These are phyloP conservation scores for Leucoma salicis DNA, from an alignment of 2,888 invertebrate species.

Conservation along the genomic window DNA sequence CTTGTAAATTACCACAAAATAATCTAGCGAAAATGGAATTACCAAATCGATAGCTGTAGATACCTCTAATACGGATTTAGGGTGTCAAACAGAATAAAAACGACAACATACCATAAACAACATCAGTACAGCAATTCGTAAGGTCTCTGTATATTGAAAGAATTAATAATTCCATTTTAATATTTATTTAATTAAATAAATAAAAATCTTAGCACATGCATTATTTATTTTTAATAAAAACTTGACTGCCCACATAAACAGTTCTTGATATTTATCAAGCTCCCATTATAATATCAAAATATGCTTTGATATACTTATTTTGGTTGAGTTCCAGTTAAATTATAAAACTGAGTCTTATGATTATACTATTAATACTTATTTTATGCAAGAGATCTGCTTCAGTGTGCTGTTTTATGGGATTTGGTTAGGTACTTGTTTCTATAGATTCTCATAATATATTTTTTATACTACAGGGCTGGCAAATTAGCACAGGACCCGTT, in stretches of 20 bases:
- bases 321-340: too few species aligned
- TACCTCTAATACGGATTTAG: slow-evolving; percentile 37
- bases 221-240: not conserved
- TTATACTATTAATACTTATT: too few species aligned
- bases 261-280: slow-evolving; percentile 1
- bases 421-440: too few species aligned
- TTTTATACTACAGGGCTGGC: too few species aligned
- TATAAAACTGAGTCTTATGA: too few species aligned
- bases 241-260: slow-evolving; percentile 9
- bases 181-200: slow-evolving; percentile 12
- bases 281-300: too few species aligned
- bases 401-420: too few species aligned
- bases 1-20: not conserved
- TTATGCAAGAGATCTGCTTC: too few species aligned
- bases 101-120: slow-evolving; percentile 43
- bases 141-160: slow-evolving; percentile 16
- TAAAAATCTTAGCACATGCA: slow-evolving; percentile 10
- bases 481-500: too few species aligned
- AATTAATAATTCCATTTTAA: slow-evolving; percentile 74
- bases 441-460: too few species aligned
- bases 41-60: slow-evolving; percentile 47
- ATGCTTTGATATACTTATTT: too few species aligned
- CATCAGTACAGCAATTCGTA: not conserved
- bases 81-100: slow-evolving; percentile 44
- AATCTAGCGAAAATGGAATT: slow-evolving; percentile 60